phyloP scores from a whole-genome alignment of 2,797 vertebrate genomes.

The Pseudomugil tenellus region DNA sequence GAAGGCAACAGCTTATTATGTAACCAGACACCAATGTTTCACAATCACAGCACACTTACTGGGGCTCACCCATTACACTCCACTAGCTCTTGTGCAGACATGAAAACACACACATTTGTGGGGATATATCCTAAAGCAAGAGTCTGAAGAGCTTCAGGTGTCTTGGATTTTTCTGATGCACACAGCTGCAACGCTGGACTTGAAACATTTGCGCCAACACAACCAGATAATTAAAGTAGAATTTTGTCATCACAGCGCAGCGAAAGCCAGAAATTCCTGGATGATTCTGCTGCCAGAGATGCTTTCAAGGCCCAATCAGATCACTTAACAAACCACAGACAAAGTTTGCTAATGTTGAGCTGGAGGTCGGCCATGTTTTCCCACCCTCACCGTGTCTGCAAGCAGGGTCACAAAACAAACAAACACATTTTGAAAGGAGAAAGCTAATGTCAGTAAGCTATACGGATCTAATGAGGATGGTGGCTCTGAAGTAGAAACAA shows the following conservation, averaged over 20 bases:
- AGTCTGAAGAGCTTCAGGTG: conserved; percentile 11
- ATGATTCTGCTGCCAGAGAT: conserved; percentile 29
- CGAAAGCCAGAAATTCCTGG: conserved; percentile 47
- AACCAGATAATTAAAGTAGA: conserved; percentile 19
- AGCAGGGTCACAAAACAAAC: conserved; percentile 15
- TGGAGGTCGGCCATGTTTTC: conserved; percentile 19
- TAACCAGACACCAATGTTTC: conserved; percentile 85
- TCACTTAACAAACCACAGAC: conserved; percentile 44
- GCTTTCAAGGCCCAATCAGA: conserved; percentile 29
- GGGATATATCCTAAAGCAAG: conserved; percentile 3
- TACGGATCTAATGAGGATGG: background rate
- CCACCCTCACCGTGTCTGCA: conserved; percentile 14
- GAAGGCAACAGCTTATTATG: conserved; percentile 85
- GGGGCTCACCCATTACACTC: conserved; percentile 63
- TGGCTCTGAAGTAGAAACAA: background rate
- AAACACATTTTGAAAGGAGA: background rate
- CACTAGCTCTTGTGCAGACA: conserved; percentile 23
- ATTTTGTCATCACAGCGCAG: conserved; percentile 32
- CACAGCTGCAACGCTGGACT: background rate
- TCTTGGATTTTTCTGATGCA: conserved; percentile 16
- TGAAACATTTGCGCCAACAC: conserved; percentile 43
- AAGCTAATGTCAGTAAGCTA: background rate
- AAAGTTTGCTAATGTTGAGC: conserved; percentile 41
- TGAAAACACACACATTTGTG: conserved; percentile 17
- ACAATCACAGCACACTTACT: conserved; percentile 83